A percentile compares a stretch with the other conserved stretches of the same genome.
These are phyloP conservation scores for Tapirus indicus DNA, from an alignment of 2,797 vertebrate species.

Conservation along the genomic window DNA sequence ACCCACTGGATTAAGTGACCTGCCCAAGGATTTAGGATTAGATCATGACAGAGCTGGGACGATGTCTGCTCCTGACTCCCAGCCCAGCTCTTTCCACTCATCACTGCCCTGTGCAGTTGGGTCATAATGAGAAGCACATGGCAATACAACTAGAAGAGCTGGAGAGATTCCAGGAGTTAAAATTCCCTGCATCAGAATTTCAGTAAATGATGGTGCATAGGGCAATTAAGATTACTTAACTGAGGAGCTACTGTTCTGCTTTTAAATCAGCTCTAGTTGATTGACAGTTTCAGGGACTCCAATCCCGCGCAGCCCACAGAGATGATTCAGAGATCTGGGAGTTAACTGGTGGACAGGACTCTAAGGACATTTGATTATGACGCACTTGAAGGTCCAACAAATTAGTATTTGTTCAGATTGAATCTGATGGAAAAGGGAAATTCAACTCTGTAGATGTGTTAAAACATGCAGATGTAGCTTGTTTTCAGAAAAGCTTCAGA, in stretches of 20 bases:
- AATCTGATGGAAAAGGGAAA: not conserved
- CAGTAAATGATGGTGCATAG: constrained; percentile 56
- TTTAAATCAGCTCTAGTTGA: not conserved
- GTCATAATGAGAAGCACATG: constrained; percentile 66
- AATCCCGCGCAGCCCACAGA: not conserved
- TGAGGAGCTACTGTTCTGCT: constrained; percentile 19
- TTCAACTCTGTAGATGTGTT: not conserved
- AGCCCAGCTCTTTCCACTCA: not conserved
- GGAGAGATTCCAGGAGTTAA: constrained; percentile 61
- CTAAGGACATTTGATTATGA: not conserved
- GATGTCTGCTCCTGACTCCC: not conserved
- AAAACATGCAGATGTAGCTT: not conserved
- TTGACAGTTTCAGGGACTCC: not conserved
- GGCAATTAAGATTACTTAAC: not conserved
- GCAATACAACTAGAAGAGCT: not conserved
- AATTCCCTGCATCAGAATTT: constrained; percentile 54
- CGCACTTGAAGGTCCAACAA: not conserved
- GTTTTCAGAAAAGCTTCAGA: constrained; percentile 29
- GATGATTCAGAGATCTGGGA: not conserved
- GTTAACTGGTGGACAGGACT: not conserved
- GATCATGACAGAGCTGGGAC: not conserved
- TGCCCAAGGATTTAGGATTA: constrained; percentile 1
- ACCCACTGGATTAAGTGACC: not conserved
- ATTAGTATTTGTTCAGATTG: constrained; percentile 40
- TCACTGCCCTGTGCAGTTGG: not conserved